Evolutionary conservation across 2,888 invertebrate genomes (phyloP).

Genomic region (Andricus curvator): DNA sequence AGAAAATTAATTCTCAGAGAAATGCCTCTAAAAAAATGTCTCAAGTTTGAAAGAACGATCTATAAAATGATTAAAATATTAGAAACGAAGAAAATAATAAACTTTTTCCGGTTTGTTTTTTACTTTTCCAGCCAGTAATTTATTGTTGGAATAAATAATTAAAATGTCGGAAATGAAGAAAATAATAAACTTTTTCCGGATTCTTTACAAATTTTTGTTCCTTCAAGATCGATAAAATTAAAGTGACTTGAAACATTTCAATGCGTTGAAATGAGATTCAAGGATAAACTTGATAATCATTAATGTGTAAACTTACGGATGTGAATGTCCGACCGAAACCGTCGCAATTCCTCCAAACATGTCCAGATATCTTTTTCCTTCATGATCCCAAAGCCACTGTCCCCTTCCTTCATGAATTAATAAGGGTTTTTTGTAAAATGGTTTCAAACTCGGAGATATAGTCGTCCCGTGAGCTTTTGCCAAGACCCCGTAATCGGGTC

Average conservation of each 20-base stretch:
- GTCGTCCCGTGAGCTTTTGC: conserved; percentile 82
- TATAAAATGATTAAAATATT: too few species aligned
- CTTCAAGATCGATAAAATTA: neutral
- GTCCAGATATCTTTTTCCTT: conserved; percentile 93
- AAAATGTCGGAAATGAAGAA: too few species aligned
- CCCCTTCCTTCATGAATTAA: conserved; percentile 91
- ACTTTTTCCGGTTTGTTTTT: too few species aligned
- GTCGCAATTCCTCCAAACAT: conserved; percentile 98
- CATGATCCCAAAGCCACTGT: conserved; percentile 95
- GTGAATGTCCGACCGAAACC: conserved; percentile 97
- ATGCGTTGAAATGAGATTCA: neutral
- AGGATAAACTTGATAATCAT: conserved; percentile 1
- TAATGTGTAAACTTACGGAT: conserved; percentile 87
- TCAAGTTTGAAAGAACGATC: too few species aligned
- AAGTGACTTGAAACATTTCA: neutral
- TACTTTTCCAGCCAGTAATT: too few species aligned
- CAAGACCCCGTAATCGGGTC: conserved; percentile 82
- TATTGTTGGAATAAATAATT: too few species aligned
- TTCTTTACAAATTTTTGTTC: too few species aligned
- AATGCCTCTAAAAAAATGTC: too few species aligned
- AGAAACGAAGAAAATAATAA: too few species aligned
- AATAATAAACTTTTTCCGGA: too few species aligned
- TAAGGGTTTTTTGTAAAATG: conserved; percentile 90
- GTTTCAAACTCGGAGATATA: conserved; percentile 85
- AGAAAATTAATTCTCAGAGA: neutral